Evolutionary conservation across 1,140 invertebrate genomes (phyloP), one percentile per base, ranked within the genome.

Genomic region (Leptopilina clavipes): DNA sequence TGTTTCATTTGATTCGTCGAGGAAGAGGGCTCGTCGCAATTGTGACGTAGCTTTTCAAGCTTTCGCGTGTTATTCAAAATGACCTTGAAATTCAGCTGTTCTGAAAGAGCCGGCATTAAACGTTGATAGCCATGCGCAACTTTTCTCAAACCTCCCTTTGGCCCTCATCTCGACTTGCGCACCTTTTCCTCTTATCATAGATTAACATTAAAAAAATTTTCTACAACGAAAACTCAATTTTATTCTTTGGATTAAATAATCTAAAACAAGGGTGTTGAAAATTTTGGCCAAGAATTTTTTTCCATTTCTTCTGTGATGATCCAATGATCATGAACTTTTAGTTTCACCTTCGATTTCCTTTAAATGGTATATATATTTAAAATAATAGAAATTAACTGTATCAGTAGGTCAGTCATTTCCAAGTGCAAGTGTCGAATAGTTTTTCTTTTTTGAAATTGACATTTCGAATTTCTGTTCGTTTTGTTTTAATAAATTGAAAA

Each of bases 41-140:
- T 74, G 72, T 85, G 84, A 87, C 86, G 84, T 85, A 40, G 77
- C 25, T 70, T 70, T 19, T 76, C 78, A 76, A 73, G 75, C 76
- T 81, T 43, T 76, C 76, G 72, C 79, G 78, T 83, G 81, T 83
- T 79, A 79, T 81, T 80, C 54, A 80, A 82, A 82, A 80, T 86
- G 85, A 87, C 88, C 88, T 89, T 88, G 85, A 74, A 79, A 77
- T 31, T 72, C 85, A 89, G 87, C 86, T 89, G 87, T 86, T 89
- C 77, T 45, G 19, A 25, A 40, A 74, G 74, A 75, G 71, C 73
- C 79, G 48, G 59, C 25, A 65, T 12, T 11, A 65, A n/a, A 31
- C 59, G 2, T 14, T 65, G 59, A n/a, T 25, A 31, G 59, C 3
- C 59, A 31, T 65, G 59, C 56, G 56, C 59, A 31, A 65, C 5